Percentiles rank a stretch among this genome's conserved stretches.
These are phyloP conservation scores for Haemorhous mexicanus DNA, from an alignment of 2,113 vertebrate genomes.

Conservation along the genomic window DNA sequence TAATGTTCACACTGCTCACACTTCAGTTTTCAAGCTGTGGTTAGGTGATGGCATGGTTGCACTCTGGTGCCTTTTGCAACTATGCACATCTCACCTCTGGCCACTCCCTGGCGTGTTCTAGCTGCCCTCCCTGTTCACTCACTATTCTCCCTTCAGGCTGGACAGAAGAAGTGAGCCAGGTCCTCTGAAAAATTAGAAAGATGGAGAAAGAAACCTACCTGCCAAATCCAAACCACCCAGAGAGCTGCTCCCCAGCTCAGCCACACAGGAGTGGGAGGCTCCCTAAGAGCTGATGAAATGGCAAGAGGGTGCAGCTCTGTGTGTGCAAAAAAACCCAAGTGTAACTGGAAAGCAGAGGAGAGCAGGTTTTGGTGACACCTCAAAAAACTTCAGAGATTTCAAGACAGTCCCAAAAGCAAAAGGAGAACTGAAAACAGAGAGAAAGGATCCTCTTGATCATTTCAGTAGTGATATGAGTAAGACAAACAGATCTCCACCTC, in stretches of 20 bases:
- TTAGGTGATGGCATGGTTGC: background rate
- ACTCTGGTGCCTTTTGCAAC: background rate
- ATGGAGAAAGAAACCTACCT: background rate
- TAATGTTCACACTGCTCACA: background rate
- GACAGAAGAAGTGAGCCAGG: background rate
- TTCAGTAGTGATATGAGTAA: background rate
- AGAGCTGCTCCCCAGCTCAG: background rate
- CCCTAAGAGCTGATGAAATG: background rate
- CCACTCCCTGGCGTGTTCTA: background rate
- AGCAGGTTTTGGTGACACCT: background rate
- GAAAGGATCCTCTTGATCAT: background rate
- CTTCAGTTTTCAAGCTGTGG: background rate
- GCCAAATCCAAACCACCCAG: background rate
- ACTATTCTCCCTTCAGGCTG: background rate
- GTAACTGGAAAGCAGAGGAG: background rate
- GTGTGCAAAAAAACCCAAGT: background rate
- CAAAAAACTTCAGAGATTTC: background rate
- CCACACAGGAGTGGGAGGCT: background rate
- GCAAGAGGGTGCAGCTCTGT: accelerated
- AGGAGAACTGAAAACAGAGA: background rate
- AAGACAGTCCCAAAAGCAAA: background rate
- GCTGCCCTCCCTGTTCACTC: background rate
- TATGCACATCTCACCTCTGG: background rate
- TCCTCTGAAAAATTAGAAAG: background rate
- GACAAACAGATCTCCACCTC: background rate